Evolutionary conservation across 2,797 vertebrate species (phyloP).

Genomic region (Arrhamphus sclerolepis): DNA sequence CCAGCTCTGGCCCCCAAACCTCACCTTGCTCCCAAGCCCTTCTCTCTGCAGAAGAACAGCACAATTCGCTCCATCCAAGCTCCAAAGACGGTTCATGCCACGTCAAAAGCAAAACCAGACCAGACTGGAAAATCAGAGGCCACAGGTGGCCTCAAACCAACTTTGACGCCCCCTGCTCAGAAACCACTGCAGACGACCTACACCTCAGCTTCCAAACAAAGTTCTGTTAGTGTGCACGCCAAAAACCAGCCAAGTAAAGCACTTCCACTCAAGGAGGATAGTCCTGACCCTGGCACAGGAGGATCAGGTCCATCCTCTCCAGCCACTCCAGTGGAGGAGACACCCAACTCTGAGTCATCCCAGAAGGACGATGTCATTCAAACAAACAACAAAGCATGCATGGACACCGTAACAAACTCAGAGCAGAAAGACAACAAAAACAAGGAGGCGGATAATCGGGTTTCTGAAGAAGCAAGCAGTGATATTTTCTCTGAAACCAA

Average conservation of each 20-base stretch:
- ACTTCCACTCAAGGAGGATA: constrained; percentile 10
- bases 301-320: constrained; percentile 30
- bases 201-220: constrained; percentile 31
- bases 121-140: constrained; percentile 19
- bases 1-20: constrained; percentile 75
- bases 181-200: constrained; percentile 19
- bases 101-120: constrained; percentile 9
- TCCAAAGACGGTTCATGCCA: constrained; percentile 35
- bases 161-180: constrained; percentile 2
- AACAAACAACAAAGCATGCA: constrained; percentile 29
- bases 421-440: constrained; percentile 29
- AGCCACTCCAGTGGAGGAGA: constrained; percentile 21
- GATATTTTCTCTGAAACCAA: constrained; percentile 11
- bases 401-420: background rate
- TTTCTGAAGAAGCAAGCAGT: constrained; percentile 25
- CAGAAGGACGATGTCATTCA: constrained; percentile 38
- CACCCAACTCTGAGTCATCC: constrained; percentile 18
- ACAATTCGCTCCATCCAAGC: constrained; percentile 67
- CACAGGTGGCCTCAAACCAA: background rate
- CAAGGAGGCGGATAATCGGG: constrained; percentile 10
- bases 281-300: constrained; percentile 12
- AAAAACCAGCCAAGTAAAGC: constrained; percentile 30
- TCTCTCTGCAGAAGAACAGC: constrained; percentile 78
- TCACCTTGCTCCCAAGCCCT: constrained; percentile 86
- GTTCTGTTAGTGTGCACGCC: constrained; percentile 7